Evolutionary conservation across 2,113 vertebrate genomes (phyloP), one percentile per base, ranked within the genome.

Genomic region (Tachysurus vachellii): DNA sequence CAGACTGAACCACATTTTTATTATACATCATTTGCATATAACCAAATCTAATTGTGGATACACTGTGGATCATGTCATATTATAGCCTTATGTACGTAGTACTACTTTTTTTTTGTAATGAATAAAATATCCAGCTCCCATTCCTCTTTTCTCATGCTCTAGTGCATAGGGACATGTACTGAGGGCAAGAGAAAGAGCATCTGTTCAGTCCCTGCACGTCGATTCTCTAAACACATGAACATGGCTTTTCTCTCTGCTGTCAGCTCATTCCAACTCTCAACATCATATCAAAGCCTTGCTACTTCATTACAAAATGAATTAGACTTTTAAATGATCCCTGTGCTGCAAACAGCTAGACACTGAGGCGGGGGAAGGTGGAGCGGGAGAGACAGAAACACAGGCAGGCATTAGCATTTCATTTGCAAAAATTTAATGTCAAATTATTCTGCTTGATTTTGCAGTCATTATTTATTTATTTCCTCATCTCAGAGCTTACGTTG

Each of bases 341-440:
- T 73, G 88, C 83, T 82, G 88, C 62, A 91, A 89, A 89, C 86
- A 87, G 62, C 47, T 68, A 83, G 75, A 54, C 85, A 89, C 79
- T 84, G 36, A 88, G 70, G n/a, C 56, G 71, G 44, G 88, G 84
- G 66, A 85, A 86, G 77, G 87, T 77, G 80, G 59, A 88, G 73
- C 21, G 28, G 79, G 82, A 83, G 82, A 85, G 62, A 88, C 82
- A 82, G 66, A 50, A 71, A 80, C 56, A 86, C 54, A 86, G 76
- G 50, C 44, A 89, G 77, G 81, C 66, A 90, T 92, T 91, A 89
- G 88, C 90, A 90, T 91, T 87, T 91, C 14, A 91, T 91, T 92
- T 91, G 87, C 88, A 88, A 89, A 91, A 79, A 90, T 89, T 91
- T 89, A 90, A 89, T 87, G 89, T 77, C 84, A 89, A 90, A 88